These are phyloP conservation scores for Drosophila arawakana DNA, from an alignment of 1,140 invertebrate genomes.

Conservation along the genomic window DNA sequence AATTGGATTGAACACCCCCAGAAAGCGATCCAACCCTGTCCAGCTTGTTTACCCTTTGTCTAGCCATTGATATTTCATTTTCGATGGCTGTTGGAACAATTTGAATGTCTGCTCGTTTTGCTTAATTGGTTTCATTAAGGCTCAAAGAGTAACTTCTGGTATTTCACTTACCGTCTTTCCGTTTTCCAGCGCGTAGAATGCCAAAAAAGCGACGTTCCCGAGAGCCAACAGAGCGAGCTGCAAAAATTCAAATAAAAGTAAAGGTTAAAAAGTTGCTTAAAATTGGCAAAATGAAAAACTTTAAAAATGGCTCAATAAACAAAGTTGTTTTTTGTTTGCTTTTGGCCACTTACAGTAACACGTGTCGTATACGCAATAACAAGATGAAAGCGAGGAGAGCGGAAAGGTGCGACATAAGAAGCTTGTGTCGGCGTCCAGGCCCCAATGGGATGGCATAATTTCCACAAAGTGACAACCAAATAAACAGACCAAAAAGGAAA, in stretches of 20 bases:
- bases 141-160: constrained; percentile 25
- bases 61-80: constrained; percentile 78
- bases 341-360: constrained; percentile 44
- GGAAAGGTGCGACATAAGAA: background rate
- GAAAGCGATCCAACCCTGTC: background rate
- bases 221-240: constrained; percentile 40
- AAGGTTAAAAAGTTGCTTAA: constrained; percentile 32
- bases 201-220: constrained; percentile 72
- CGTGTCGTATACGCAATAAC: constrained; percentile 61
- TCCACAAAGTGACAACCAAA: constrained; percentile 78
- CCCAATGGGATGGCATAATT: constrained; percentile 62
- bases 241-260: constrained; percentile 18
- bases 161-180: constrained; percentile 67
- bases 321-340: constrained; percentile 34
- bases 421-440: background rate
- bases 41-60: constrained; percentile 70
- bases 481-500: constrained; percentile 54
- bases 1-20: constrained; percentile 52
- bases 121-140: constrained; percentile 77
- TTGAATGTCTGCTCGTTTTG: constrained; percentile 59
- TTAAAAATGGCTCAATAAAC: constrained; percentile 41
- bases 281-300: constrained; percentile 51
- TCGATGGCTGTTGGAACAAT: constrained; percentile 40
- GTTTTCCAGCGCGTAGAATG: constrained; percentile 63
- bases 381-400: background rate